A percentile compares a stretch with the other conserved stretches of the same genome.
phyloP scores from a whole-genome alignment of 2,888 invertebrate genomes.

The Idaea aversata region DNA sequence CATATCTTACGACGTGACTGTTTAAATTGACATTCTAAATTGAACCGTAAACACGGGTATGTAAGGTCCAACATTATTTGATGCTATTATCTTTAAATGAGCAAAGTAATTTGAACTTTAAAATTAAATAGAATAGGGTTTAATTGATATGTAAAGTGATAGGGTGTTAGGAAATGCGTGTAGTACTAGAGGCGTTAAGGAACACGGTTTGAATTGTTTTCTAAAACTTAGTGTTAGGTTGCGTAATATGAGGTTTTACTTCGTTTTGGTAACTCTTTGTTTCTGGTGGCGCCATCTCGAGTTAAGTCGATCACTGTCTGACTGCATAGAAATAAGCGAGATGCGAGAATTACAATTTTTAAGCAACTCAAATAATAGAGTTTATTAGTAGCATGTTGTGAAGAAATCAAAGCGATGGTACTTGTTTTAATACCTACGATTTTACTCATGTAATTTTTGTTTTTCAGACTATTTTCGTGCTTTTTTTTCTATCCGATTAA shows the following conservation, averaged over 20 bases:
- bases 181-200: neutral
- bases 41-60: neutral
- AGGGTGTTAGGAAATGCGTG: neutral
- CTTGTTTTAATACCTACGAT: too few species aligned
- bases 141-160: neutral
- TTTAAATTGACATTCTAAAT: neutral
- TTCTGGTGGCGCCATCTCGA: neutral
- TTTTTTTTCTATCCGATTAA: too few species aligned
- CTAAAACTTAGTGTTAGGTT: neutral
- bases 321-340: too few species aligned
- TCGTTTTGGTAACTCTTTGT: neutral
- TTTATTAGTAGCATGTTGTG: too few species aligned
- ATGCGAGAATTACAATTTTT: too few species aligned
- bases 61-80: neutral
- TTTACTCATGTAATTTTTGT: too few species aligned
- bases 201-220: neutral
- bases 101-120: neutral
- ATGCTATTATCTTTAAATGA: neutral
- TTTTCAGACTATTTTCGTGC: too few species aligned
- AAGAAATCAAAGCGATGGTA: too few species aligned
- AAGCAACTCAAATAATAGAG: too few species aligned
- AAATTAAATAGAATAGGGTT: neutral
- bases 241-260: neutral
- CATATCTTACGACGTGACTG: neutral
- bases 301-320: too few species aligned